Evolutionary conservation across 2,113 vertebrate species (phyloP).

Genomic region (Misgurnus anguillicaudatus): DNA sequence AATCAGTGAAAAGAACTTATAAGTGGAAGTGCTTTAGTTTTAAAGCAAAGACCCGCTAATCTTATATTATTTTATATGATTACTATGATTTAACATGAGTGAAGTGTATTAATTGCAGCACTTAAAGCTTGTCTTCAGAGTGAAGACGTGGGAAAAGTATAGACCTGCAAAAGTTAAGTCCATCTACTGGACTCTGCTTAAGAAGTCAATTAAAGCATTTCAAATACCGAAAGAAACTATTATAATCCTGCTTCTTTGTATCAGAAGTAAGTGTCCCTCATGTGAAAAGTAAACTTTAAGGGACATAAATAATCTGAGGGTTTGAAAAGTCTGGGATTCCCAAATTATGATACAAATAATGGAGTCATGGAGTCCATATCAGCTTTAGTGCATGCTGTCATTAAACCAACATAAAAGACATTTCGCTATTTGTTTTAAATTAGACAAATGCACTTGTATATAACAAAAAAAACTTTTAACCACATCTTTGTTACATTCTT

Average conservation of each 20-base stretch:
- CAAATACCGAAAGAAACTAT: not conserved
- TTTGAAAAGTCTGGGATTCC: not conserved
- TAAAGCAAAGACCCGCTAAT: slow-evolving; percentile 31
- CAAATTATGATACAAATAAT: no score
- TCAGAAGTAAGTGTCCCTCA: not conserved
- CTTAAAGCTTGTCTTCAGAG: not conserved
- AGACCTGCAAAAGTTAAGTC: not conserved
- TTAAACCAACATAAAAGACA: no score
- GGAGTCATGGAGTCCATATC: no score
- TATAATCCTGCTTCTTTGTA: not conserved
- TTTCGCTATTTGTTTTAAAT: no score
- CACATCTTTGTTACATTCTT: no score
- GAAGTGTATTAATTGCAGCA: slow-evolving; percentile 21
- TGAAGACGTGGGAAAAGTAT: not conserved
- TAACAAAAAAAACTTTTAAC: no score
- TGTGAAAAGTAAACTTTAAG: no score
- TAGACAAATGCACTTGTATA: no score
- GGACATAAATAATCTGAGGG: not conserved
- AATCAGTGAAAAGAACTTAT: slow-evolving; percentile 47
- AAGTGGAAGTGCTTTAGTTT: slow-evolving; percentile 46
- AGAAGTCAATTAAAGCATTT: not conserved
- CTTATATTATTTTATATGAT: slow-evolving; percentile 47
- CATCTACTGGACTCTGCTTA: not conserved
- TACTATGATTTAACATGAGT: slow-evolving; percentile 48
- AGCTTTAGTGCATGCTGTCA: no score